Conservation (phyloP, 2,797 vertebrate species). For the Harpagifer antarcticus region DNA sequence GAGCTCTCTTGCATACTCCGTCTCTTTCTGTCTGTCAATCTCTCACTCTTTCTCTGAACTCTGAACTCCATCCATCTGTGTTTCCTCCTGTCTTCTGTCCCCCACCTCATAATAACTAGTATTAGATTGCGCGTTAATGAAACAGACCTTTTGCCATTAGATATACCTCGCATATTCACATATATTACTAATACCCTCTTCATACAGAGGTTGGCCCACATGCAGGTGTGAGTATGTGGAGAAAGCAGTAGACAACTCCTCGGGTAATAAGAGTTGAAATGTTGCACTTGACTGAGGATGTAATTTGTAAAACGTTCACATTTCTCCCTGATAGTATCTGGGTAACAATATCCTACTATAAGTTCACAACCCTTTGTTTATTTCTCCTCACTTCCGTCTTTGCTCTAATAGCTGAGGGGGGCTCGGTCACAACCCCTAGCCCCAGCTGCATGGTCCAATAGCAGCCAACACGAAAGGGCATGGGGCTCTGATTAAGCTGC, state of each 20-base stretch:
- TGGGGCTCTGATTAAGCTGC: constrained; percentile 18
- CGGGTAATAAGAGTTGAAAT: constrained; percentile 4
- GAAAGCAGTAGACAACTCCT: constrained; percentile 20
- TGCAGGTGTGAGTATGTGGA: constrained; percentile 26
- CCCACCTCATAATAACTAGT: neutral
- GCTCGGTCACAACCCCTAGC: constrained; percentile 38
- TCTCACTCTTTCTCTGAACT: constrained; percentile 29
- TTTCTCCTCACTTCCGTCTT: constrained; percentile 36
- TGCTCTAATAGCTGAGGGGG: constrained; percentile 12
- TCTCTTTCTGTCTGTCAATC: constrained; percentile 15
- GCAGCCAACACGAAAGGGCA: constrained; percentile 27
- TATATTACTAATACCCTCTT: neutral
- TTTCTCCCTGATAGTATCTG: constrained; percentile 37
- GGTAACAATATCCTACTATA: constrained; percentile 18
- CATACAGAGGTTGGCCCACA: constrained; percentile 10
- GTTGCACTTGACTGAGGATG: constrained; percentile 17
- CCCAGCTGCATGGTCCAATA: constrained; percentile 49
- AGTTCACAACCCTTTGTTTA: constrained; percentile 1
- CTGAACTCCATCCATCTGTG: constrained; percentile 18
- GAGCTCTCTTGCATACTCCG: constrained; percentile 32
- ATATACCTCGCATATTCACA: neutral
- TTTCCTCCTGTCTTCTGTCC: constrained; percentile 2
- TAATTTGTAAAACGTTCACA: constrained; percentile 16
- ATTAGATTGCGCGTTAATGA: neutral
- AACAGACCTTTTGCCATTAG: neutral